Evolutionary conservation across 1,140 invertebrate species (phyloP).

Genomic region (Trachymyrmex cornetzi): DNA sequence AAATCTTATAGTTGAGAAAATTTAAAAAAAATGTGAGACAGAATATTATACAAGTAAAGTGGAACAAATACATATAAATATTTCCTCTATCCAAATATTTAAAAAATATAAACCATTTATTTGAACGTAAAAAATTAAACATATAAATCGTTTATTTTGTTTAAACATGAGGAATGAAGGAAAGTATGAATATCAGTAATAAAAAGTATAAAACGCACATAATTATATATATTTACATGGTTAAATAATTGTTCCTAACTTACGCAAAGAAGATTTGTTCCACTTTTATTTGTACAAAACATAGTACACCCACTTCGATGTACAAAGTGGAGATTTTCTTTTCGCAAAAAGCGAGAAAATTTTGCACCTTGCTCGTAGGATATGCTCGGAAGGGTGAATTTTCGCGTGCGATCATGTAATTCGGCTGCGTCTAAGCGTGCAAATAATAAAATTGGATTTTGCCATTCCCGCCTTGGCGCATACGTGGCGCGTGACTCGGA

Average conservation of each 20-base stretch:
- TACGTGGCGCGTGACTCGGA: slow-evolving; percentile 73
- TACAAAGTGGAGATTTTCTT: neutral
- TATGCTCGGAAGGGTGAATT: slow-evolving; percentile 34
- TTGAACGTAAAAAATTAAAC: neutral
- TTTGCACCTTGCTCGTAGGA: slow-evolving; percentile 6
- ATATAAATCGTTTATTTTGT: neutral
- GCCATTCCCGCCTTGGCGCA: slow-evolving; percentile 63
- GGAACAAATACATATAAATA: neutral
- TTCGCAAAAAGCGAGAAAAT: neutral
- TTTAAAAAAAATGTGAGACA: neutral
- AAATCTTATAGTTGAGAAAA: neutral
- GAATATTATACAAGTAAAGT: neutral
- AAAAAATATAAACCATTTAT: slow-evolving; percentile 1
- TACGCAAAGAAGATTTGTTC: neutral
- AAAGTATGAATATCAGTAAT: neutral
- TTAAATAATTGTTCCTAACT: neutral
- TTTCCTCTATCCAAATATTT: neutral
- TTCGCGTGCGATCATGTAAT: slow-evolving; percentile 67
- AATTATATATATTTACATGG: neutral
- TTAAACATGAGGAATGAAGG: neutral
- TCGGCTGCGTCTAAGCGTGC: slow-evolving; percentile 70
- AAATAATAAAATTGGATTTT: slow-evolving; percentile 82
- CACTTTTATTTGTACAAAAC: neutral
- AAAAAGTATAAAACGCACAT: neutral
- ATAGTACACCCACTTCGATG: neutral